A percentile compares a stretch with the other conserved stretches of the same genome.
These are phyloP conservation scores for Microcebus murinus DNA, from an alignment of 2,113 vertebrate genomes.

Conservation along the genomic window DNA sequence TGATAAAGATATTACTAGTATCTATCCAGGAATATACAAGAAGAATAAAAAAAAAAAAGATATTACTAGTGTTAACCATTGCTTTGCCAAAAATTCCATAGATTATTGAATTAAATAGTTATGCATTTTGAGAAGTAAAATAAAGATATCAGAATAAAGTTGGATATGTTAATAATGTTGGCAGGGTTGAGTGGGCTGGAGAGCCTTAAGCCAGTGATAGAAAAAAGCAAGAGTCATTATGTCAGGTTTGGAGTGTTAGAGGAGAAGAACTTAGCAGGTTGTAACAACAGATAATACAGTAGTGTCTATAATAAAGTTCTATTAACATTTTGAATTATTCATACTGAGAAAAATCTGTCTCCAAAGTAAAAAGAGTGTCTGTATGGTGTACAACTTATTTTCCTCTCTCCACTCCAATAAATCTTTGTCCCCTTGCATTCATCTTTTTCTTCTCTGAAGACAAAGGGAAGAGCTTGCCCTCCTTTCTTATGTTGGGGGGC, in stretches of 20 bases:
- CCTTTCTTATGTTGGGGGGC: neutral
- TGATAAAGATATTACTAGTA: neutral
- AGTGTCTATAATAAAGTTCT: neutral
- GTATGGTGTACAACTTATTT: neutral
- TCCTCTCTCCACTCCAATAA: neutral
- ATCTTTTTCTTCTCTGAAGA: constrained; percentile 23
- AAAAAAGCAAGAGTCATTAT: constrained; percentile 9
- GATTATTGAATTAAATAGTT: constrained; percentile 16
- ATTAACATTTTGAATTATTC: neutral
- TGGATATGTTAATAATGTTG: neutral
- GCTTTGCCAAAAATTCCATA: neutral
- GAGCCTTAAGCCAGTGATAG: constrained; percentile 10
- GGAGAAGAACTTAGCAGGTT: neutral
- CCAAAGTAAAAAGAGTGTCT: neutral
- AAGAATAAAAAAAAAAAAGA: too few species aligned
- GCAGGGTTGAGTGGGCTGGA: neutral
- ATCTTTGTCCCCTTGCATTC: neutral
- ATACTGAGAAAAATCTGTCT: neutral
- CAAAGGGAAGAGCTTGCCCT: neutral
- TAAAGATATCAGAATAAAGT: constrained; percentile 28
- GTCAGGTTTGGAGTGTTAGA: constrained; percentile 6
- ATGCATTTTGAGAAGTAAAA: neutral
- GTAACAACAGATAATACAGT: constrained; percentile 16
- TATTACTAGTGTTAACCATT: neutral
- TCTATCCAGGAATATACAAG: too few species aligned